A percentile compares a stretch with the other conserved stretches of the same genome.
Evolutionary conservation across 1,140 invertebrate genomes (phyloP).

Genomic region (Drosophila pallidifrons): DNA sequence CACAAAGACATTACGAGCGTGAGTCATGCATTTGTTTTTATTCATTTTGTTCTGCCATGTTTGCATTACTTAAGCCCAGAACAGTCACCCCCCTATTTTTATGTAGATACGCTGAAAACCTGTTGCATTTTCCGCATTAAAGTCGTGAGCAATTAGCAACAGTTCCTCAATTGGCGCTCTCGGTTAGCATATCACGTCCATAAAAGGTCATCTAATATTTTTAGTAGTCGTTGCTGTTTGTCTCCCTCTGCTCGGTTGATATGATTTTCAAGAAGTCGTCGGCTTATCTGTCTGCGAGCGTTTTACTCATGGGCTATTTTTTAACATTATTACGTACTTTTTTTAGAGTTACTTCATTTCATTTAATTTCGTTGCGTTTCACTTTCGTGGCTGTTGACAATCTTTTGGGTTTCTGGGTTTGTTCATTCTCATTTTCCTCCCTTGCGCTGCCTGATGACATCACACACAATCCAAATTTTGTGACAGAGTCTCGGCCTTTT

Average conservation of each 20-base stretch:
- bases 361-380: background rate
- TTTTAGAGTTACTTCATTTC: constrained; percentile 15
- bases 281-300: constrained; percentile 53
- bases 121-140: constrained; percentile 77
- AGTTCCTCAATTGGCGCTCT: constrained; percentile 51
- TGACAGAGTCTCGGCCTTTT: constrained; percentile 41
- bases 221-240: constrained; percentile 2
- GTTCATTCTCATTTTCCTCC: background rate
- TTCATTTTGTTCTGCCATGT: constrained; percentile 22
- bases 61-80: constrained; percentile 34
- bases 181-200: constrained; percentile 42
- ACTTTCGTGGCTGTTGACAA: constrained; percentile 49
- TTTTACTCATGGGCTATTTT: constrained; percentile 43
- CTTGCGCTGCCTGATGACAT: constrained; percentile 56
- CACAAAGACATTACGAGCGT: constrained; percentile 10
- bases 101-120: constrained; percentile 47
- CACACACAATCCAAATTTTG: constrained; percentile 57
- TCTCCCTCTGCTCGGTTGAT: constrained; percentile 7
- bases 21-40: constrained; percentile 19
- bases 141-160: constrained; percentile 72
- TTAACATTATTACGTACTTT: constrained; percentile 39
- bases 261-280: constrained; percentile 37
- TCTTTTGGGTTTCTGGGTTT: constrained; percentile 24
- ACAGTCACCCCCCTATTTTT: background rate
- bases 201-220: constrained; percentile 64